phyloP scores from a whole-genome alignment of 2,113 vertebrate species.

The Clarias macrocephalus region DNA sequence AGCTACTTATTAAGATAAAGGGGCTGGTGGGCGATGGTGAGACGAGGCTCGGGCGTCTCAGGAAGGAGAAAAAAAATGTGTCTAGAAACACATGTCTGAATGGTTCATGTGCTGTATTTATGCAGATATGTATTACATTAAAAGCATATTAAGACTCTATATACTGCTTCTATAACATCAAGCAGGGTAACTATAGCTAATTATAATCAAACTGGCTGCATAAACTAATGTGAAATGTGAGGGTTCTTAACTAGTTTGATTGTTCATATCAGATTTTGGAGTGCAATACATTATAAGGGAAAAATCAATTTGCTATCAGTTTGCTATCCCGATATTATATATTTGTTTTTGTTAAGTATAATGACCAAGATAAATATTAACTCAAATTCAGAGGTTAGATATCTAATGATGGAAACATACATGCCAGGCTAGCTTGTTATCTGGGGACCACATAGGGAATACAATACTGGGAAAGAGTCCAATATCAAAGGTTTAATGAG shows the following conservation, averaged over 20 bases:
- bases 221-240: background rate
- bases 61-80: background rate
- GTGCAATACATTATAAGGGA: background rate
- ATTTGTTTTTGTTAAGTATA: too few relatives aligned
- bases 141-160: background rate
- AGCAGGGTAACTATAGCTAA: background rate
- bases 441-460: background rate
- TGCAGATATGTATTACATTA: background rate
- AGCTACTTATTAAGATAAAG: conserved; percentile 19
- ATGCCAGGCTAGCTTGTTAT: background rate
- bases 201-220: background rate
- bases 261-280: background rate
- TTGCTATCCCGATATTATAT: background rate
- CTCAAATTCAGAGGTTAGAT: too few relatives aligned
- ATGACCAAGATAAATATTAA: background rate
- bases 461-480: background rate
- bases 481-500: conserved; percentile 1
- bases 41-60: background rate
- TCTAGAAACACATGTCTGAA: background rate
- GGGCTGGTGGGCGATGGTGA: background rate
- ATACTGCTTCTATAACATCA: background rate
- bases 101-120: background rate
- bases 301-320: background rate
- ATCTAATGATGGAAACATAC: background rate
- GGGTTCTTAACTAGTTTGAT: background rate